These are phyloP conservation scores for Ellobius talpinus DNA, from an alignment of 2,113 vertebrate species.

Conservation along the genomic window DNA sequence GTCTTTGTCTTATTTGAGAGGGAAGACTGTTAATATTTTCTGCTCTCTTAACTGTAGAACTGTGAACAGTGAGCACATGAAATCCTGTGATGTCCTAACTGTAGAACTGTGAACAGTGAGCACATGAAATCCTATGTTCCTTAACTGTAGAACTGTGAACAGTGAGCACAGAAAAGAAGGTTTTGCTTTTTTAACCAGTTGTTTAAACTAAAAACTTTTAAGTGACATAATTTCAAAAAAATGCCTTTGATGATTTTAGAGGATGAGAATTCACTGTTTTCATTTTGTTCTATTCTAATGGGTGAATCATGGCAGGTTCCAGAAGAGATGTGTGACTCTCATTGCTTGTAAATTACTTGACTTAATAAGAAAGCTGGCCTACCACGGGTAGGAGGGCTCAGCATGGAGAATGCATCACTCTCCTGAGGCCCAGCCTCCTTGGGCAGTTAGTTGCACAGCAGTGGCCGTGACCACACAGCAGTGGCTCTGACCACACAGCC, in stretches of 20 bases:
- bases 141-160: neutral
- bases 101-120: neutral
- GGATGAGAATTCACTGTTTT: neutral
- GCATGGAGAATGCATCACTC: neutral
- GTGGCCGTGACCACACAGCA: neutral
- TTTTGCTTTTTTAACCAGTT: neutral
- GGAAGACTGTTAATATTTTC: neutral
- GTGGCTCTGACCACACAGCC: neutral
- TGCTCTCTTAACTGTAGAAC: neutral
- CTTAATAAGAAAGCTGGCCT: neutral
- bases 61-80: neutral
- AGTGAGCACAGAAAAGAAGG: neutral
- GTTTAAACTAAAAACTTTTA: constrained; percentile 5
- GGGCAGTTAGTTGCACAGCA: neutral
- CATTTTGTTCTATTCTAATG: constrained; percentile 1
- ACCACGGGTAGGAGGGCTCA: neutral
- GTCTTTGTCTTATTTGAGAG: neutral
- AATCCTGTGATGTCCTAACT: neutral
- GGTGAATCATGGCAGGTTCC: neutral
- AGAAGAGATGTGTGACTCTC: neutral
- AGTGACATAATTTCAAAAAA: constrained; percentile 36
- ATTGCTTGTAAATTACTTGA: no score
- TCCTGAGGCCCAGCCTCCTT: no score
- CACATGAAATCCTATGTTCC: neutral
- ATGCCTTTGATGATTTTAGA: constrained; percentile 30